Percentiles rank a stretch among this genome's conserved stretches.
These are phyloP conservation scores for Leptinotarsa tumamoca DNA, from an alignment of 2,888 invertebrate species.

Conservation along the genomic window DNA sequence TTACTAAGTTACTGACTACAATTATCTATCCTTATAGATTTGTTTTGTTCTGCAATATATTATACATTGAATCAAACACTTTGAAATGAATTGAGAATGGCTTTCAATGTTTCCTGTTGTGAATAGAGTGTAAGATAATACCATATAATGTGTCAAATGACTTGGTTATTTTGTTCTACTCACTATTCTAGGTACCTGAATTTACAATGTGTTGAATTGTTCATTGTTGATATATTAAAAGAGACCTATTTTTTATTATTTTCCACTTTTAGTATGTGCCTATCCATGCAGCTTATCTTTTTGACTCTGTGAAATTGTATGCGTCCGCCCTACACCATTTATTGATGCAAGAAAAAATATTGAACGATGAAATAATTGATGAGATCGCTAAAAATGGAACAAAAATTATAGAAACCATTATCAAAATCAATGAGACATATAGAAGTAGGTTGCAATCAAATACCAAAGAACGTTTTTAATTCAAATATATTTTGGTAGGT, in stretches of 20 bases:
- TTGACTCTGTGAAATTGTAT: slow-evolving; percentile 94
- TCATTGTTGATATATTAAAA: background rate
- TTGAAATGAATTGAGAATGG: too few relatives aligned
- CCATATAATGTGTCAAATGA: too few relatives aligned
- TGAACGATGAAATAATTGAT: slow-evolving; percentile 75
- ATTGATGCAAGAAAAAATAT: slow-evolving; percentile 69
- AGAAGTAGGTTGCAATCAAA: slow-evolving; percentile 76
- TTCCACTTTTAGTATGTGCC: slow-evolving; percentile 79
- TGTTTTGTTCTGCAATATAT: too few relatives aligned
- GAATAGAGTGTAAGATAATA: too few relatives aligned
- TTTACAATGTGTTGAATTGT: background rate
- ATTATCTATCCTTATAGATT: too few relatives aligned
- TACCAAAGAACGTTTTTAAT: slow-evolving; percentile 4
- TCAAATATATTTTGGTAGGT: slow-evolving; percentile 72
- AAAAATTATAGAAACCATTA: slow-evolving; percentile 87
- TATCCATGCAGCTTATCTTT: slow-evolving; percentile 93
- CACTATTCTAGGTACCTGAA: too few relatives aligned
- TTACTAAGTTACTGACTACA: too few relatives aligned
- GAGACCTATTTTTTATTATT: background rate
- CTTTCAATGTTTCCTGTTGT: too few relatives aligned
- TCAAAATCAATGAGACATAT: slow-evolving; percentile 81
- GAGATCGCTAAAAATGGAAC: slow-evolving; percentile 87
- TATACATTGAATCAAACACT: too few relatives aligned
- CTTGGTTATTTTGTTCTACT: too few relatives aligned
- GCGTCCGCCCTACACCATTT: slow-evolving; percentile 77